Percentiles rank a stretch among this genome's conserved stretches.
Conservation (phyloP, 2,113 vertebrate genomes). For the Rynchops niger region DNA sequence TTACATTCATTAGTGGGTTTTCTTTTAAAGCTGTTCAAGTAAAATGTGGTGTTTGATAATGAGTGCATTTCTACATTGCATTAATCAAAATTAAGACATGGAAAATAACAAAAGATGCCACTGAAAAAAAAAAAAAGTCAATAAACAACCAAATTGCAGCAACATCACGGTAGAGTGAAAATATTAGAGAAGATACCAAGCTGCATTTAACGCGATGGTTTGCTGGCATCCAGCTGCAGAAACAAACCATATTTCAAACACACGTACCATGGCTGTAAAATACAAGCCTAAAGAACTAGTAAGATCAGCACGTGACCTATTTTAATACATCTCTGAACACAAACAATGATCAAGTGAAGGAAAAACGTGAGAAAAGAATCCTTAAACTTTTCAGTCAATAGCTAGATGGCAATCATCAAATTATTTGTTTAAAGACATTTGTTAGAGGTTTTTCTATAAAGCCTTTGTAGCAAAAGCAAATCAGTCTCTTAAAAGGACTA, state of each 20-base stretch:
- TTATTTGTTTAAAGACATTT: background rate
- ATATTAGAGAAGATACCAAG: slow-evolving; percentile 37
- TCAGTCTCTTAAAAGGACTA: background rate
- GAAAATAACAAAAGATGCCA: background rate
- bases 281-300: background rate
- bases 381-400: background rate
- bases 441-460: background rate
- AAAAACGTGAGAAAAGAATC: background rate
- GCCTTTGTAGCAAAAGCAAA: background rate
- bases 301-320: background rate
- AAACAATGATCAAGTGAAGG: background rate
- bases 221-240: slow-evolving; percentile 62
- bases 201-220: slow-evolving; percentile 28
- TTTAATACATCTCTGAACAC: background rate
- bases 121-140: background rate
- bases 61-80: background rate
- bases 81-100: background rate
- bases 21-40: background rate
- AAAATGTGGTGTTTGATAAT: background rate
- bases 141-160: slow-evolving; percentile 39
- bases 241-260: slow-evolving; percentile 56
- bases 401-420: background rate
- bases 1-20: background rate
- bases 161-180: slow-evolving; percentile 28
- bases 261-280: background rate